phyloP scores from a whole-genome alignment of 2,888 invertebrate species.

The Formica aserva region DNA sequence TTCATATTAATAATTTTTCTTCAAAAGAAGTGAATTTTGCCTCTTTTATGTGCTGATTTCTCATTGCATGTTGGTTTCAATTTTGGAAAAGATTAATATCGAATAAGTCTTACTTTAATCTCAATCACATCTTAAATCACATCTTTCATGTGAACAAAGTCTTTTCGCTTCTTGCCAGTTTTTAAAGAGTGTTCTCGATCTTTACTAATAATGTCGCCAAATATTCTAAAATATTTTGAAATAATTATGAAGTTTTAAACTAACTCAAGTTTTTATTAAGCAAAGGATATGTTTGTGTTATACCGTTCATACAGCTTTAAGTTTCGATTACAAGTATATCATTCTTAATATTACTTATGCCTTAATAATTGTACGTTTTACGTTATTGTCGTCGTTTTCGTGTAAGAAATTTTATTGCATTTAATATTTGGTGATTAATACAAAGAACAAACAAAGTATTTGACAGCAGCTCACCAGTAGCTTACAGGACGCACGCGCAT shows the following conservation, averaged over 20 bases:
- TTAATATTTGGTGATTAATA: constrained; percentile 5
- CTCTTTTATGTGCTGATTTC: not conserved
- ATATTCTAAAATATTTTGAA: not conserved
- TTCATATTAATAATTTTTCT: not conserved
- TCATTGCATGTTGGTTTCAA: not conserved
- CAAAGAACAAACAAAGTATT: constrained; percentile 15
- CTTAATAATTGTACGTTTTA: not conserved
- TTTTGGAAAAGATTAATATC: not conserved
- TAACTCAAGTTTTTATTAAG: not conserved
- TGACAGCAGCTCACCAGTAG: constrained; percentile 46
- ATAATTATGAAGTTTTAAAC: not conserved
- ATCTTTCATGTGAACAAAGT: not conserved
- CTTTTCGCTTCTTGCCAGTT: not conserved
- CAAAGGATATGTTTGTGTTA: not conserved
- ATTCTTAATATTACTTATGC: not conserved
- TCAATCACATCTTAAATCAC: not conserved
- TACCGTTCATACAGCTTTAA: not conserved
- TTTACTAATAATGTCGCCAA: not conserved
- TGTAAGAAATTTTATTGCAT: not conserved
- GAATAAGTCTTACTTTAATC: not conserved
- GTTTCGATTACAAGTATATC: not conserved
- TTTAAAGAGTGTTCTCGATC: not conserved
- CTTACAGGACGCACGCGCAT: constrained; percentile 68
- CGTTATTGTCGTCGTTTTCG: not conserved
- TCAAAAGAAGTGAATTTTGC: not conserved